Conservation (phyloP, 2,113 vertebrate species). For the Charina bottae region DNA sequence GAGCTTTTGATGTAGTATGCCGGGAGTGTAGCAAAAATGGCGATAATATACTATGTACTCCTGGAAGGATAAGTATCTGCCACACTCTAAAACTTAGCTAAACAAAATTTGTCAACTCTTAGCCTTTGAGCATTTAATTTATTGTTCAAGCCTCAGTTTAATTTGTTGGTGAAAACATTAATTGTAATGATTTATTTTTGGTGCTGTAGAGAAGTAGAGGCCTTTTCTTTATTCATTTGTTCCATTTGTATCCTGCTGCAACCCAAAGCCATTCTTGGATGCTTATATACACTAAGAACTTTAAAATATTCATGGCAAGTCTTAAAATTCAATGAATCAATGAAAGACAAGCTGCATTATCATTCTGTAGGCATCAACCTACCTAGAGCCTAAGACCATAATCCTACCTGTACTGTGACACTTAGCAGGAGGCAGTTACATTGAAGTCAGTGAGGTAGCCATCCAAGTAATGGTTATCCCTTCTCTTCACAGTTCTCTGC, state of each 20-base stretch:
- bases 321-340: not conserved
- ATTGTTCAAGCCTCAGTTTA: not conserved
- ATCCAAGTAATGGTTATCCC: conserved; percentile 12
- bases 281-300: not conserved
- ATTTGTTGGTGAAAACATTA: not conserved
- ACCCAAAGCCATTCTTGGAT: not conserved
- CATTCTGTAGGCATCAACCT: not conserved
- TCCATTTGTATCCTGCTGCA: not conserved
- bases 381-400: not conserved
- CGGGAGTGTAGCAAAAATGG: not conserved
- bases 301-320: not conserved
- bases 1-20: not conserved
- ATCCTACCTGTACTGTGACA: conserved; percentile 6
- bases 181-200: not conserved
- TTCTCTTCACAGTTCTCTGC: not conserved
- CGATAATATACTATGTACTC: not conserved
- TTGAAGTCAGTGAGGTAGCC: not conserved
- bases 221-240: not conserved
- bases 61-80: not conserved
- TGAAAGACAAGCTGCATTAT: not conserved
- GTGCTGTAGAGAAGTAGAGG: not conserved
- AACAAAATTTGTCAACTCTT: not conserved
- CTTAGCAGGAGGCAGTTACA: not conserved
- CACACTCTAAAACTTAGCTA: not conserved
- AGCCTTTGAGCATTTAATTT: not conserved